Percentiles rank a stretch among this genome's conserved stretches.
These are phyloP conservation scores for Sciurus niger DNA, from an alignment of 2,113 vertebrate genomes.

Conservation along the genomic window DNA sequence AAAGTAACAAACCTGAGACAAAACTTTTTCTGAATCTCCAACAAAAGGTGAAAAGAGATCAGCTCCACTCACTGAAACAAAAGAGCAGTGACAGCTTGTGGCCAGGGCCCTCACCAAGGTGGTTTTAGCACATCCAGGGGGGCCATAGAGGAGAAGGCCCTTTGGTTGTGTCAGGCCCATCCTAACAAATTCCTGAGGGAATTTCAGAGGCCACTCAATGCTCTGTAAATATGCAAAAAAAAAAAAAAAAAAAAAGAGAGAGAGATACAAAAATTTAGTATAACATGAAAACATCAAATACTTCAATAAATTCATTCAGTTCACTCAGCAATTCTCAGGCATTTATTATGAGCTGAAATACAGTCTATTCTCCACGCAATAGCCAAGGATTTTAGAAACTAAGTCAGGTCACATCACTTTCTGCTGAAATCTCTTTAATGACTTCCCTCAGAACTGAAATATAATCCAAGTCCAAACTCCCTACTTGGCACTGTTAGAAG, in stretches of 20 bases:
- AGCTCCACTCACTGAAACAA: conserved; percentile 94
- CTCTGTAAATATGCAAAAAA: conserved; percentile 88
- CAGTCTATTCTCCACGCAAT: not conserved
- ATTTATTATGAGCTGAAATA: not conserved
- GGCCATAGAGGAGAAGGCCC: conserved; percentile 95
- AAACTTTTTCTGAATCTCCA: conserved; percentile 96
- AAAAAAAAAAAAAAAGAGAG: too few relatives aligned
- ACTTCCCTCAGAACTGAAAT: conserved; percentile 26
- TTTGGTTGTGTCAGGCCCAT: conserved; percentile 93
- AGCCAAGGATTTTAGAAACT: not conserved
- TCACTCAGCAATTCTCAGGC: not conserved
- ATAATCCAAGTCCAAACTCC: not conserved
- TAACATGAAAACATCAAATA: not conserved
- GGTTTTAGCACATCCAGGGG: conserved; percentile 97
- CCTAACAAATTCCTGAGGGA: conserved; percentile 93
- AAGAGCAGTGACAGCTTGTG: conserved; percentile 92
- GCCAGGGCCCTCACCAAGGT: conserved; percentile 94
- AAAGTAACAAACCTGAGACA: conserved; percentile 92
- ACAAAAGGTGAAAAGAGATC: conserved; percentile 96
- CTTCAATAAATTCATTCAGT: not conserved
- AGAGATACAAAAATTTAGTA: not conserved
- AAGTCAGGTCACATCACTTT: not conserved
- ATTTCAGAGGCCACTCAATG: conserved; percentile 96
- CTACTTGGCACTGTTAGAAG: not conserved
- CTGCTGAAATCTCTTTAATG: not conserved